Evolutionary conservation across 2,797 vertebrate species (phyloP).

Genomic region (Lemur catta): DNA sequence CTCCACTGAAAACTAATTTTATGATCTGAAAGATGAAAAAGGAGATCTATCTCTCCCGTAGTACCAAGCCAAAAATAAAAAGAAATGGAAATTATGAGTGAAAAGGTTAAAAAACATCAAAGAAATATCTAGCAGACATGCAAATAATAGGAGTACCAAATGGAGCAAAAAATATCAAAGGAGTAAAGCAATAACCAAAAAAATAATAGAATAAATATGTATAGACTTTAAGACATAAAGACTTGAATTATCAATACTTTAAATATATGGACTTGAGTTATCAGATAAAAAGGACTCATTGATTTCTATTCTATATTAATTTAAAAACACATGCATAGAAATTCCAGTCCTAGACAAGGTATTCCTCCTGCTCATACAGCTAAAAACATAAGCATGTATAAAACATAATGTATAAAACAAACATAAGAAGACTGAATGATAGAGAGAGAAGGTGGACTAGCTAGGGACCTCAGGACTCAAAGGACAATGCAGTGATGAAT

Average conservation of each 20-base stretch:
- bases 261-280: background rate
- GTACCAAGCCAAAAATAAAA: background rate
- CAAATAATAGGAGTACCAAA: background rate
- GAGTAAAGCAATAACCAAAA: background rate
- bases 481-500: background rate
- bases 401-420: background rate
- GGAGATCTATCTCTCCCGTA: background rate
- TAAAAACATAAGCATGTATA: background rate
- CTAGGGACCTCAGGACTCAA: background rate
- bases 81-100: background rate
- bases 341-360: background rate
- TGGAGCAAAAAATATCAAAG: conserved; percentile 14
- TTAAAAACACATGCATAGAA: background rate
- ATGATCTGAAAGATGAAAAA: conserved; percentile 15
- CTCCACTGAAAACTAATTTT: background rate
- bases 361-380: background rate
- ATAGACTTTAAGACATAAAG: background rate
- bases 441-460: background rate
- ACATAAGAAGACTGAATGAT: background rate
- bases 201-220: background rate
- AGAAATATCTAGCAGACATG: background rate
- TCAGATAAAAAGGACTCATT: conserved; percentile 2
- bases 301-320: background rate
- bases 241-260: background rate
- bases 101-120: background rate